A percentile compares a stretch with the other conserved stretches of the same genome.
These are phyloP conservation scores for Drosophila sp. DNA, from an alignment of 1,140 invertebrate species.

Conservation along the genomic window DNA sequence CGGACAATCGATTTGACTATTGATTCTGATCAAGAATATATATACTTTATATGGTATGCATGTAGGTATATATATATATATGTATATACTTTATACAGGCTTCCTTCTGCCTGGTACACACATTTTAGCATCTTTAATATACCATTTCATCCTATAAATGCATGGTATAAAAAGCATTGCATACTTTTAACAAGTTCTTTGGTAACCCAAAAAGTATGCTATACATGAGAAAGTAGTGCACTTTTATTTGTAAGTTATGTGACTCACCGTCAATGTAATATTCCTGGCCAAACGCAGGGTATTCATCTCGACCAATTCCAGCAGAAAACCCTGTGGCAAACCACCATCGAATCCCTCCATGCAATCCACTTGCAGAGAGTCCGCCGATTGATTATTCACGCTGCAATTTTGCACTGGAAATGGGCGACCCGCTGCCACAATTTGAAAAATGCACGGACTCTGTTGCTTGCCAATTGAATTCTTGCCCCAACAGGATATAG, in stretches of 20 bases:
- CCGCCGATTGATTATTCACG: conserved; percentile 93
- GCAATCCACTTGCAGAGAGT: conserved; percentile 91
- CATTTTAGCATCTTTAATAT: too few relatives aligned
- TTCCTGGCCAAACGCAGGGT: conserved; percentile 84
- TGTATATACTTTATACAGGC: too few relatives aligned
- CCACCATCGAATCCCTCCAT: conserved; percentile 93
- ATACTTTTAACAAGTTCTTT: neutral
- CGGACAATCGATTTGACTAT: too few relatives aligned
- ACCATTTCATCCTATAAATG: too few relatives aligned
- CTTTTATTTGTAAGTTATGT: too few relatives aligned
- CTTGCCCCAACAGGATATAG: conserved; percentile 91
- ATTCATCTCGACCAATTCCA: conserved; percentile 89
- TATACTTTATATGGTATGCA: too few relatives aligned
- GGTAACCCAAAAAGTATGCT: conserved; percentile 19
- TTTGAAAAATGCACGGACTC: conserved; percentile 93
- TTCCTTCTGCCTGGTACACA: too few relatives aligned
- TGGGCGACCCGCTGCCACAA: conserved; percentile 90
- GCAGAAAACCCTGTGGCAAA: conserved; percentile 90
- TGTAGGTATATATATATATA: too few relatives aligned
- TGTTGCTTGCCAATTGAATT: conserved; percentile 92
- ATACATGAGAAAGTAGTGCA: too few relatives aligned
- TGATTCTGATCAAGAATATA: too few relatives aligned
- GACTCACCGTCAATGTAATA: conserved; percentile 75
- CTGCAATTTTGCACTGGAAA: conserved; percentile 94
- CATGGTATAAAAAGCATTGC: neutral